Evolutionary conservation across 2,888 invertebrate species (phyloP), one percentile per base, ranked within the genome.

Genomic region (Elmis aenea): DNA sequence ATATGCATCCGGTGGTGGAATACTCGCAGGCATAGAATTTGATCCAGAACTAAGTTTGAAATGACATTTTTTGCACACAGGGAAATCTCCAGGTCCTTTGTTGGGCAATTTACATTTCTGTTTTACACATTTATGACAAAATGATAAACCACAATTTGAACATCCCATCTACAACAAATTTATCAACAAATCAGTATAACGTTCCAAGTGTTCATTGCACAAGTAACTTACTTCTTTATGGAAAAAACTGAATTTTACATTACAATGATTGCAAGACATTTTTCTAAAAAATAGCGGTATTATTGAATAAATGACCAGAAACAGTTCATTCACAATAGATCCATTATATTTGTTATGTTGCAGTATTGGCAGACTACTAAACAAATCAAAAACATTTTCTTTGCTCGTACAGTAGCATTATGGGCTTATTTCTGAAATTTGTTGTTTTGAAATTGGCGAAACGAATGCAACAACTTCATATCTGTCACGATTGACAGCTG

Each of bases 121-220:
- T 50, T 79, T 78, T 27, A 91, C 68, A 64, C 91, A 92, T 64
- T 84, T 88, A 40, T 76, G 77, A 63, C 91, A 92, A 67, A 81
- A 88, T 26, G 87, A 83, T 67, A 83, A 83, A 15, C 87, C 87
- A 69, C 91, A 92, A 55, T 76, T 77, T 23, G 86, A 82, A 62
- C 91, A 92, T 11, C 85, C 89, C 69, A 78, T 74, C 89, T 90
- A 68, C 47, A 76, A 73, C 52, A 28, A 41, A 12, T 35, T 23
- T 22, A 34, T 18, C 24, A 25, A 11, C 5, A 30, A 26, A 10
- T 27, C 25, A 23, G 6, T 23, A 18, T 25, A 16, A n/a, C n/a
- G n/a, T n/a, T n/a, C n/a, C n/a, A 15, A 21, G 31, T 16, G 11
- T 26, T 3, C 6, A 33, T 8, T 24, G 26, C 9, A 21, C 25